Evolutionary conservation across 2,888 invertebrate genomes (phyloP).

Genomic region (Frankliniella fusca): DNA sequence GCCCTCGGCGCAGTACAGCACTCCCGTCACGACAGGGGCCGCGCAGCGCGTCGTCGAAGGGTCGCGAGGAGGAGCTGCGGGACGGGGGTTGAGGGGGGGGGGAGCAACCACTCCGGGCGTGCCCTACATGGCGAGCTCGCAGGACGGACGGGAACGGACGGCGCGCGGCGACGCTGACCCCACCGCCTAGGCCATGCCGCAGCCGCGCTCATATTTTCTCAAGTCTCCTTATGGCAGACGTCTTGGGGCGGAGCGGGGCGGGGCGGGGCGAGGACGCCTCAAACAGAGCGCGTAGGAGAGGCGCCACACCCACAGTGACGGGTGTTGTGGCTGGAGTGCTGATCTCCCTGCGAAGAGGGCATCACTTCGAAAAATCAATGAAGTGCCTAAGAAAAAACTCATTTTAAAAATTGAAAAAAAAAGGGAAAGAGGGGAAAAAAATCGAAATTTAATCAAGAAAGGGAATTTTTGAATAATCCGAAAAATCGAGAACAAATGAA

Average conservation of each 20-base stretch:
- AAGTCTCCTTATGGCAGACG: background rate
- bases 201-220: background rate
- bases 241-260: background rate
- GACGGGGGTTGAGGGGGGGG: background rate
- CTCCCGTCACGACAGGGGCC: no score
- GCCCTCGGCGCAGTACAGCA: no score
- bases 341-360: no score
- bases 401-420: no score
- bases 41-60: no score
- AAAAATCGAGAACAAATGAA: no score
- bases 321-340: background rate
- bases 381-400: no score
- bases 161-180: background rate
- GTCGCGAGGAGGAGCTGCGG: no score
- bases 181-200: background rate
- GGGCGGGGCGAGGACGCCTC: background rate
- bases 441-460: no score
- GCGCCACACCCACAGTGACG: background rate
- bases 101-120: background rate
- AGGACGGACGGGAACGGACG: background rate
- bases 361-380: no score
- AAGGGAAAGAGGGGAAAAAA: no score
- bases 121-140: background rate
- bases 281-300: background rate
- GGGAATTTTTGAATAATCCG: no score